Percentiles rank a stretch among this genome's conserved stretches.
Evolutionary conservation across 2,113 vertebrate species (phyloP).

Genomic region (Gopherus flavomarginatus): DNA sequence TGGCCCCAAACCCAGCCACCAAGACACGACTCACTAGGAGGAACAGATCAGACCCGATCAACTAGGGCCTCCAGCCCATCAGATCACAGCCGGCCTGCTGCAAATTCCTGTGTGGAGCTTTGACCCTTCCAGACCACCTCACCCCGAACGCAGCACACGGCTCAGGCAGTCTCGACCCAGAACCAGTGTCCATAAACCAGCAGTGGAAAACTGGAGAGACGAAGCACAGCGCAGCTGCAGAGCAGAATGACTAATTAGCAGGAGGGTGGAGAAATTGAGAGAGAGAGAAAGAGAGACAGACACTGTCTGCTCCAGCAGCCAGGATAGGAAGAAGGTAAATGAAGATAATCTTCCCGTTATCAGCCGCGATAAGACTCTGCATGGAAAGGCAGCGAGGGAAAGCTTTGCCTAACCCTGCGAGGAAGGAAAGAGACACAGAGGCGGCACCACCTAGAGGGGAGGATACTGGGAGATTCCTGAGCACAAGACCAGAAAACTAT

Average conservation of each 20-base stretch:
- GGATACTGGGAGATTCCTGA: neutral
- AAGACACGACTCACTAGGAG: neutral
- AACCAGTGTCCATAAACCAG: neutral
- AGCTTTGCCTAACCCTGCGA: conserved; percentile 31
- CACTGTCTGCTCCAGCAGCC: neutral
- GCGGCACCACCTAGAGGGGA: neutral
- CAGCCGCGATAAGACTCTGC: fast-evolving
- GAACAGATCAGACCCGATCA: neutral
- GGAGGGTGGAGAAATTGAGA: neutral
- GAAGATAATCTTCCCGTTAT: neutral
- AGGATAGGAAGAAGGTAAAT: conserved; percentile 27
- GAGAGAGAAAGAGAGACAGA: neutral
- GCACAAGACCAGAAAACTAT: neutral
- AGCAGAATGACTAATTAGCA: neutral
- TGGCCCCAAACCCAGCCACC: neutral
- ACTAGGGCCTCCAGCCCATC: neutral
- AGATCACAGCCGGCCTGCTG: neutral
- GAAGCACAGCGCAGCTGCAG: neutral
- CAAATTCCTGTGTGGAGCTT: neutral
- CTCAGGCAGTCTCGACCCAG: neutral
- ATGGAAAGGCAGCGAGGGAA: neutral
- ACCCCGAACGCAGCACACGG: neutral
- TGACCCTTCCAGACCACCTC: neutral
- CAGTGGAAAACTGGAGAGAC: neutral
- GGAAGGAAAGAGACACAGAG: conserved; percentile 37